phyloP scores from a whole-genome alignment of 2,113 vertebrate genomes.

The Columbina picui region DNA sequence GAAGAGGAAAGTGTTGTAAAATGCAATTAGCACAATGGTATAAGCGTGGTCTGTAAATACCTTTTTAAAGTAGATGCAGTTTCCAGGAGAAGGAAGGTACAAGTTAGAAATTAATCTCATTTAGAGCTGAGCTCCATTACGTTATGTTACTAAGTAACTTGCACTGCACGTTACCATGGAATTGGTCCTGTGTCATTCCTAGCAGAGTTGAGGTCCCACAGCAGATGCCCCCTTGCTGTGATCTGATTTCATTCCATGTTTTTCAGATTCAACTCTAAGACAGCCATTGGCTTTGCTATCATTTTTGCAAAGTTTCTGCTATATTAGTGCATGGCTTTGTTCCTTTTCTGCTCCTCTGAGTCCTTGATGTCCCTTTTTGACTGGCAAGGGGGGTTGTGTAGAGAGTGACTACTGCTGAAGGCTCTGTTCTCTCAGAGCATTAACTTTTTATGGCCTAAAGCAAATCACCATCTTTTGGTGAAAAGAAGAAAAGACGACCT shows the following conservation, averaged over 20 bases:
- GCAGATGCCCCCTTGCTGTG: not conserved
- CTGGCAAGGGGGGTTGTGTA: not conserved
- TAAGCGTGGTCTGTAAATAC: not conserved
- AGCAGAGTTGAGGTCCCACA: not conserved
- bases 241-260: not conserved
- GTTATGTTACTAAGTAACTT: not conserved
- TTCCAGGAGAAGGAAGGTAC: not conserved
- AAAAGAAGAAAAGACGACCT: not conserved
- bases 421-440: not conserved
- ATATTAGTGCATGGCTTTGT: rapidly evolving
- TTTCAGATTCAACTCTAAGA: not conserved
- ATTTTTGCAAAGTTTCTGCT: not conserved
- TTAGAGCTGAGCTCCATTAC: not conserved
- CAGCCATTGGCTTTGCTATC: rapidly evolving
- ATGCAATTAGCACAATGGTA: not conserved
- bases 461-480: not conserved
- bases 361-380: not conserved
- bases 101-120: not conserved
- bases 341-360: not conserved
- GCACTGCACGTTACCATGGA: not conserved
- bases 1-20: not conserved
- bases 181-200: not conserved
- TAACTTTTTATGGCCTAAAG: not conserved
- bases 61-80: not conserved
- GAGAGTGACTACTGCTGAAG: not conserved